phyloP scores from a whole-genome alignment of 2,797 vertebrate genomes.

The Spinus pinus region DNA sequence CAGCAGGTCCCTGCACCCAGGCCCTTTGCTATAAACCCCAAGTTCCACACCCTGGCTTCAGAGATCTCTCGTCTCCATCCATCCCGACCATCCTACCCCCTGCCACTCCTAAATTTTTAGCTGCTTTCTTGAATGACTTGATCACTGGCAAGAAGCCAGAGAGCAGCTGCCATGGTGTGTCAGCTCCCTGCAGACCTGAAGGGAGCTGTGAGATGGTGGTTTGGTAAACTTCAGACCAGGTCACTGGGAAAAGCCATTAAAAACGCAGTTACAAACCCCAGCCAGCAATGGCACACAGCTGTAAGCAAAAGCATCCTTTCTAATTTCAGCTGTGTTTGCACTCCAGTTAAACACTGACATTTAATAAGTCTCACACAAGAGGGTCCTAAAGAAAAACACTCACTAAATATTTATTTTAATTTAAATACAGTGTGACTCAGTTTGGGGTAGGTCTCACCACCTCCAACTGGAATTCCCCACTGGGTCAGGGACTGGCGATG shows the following conservation, averaged over 20 bases:
- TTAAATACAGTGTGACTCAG: constrained; percentile 39
- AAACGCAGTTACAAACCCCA: neutral
- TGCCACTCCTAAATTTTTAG: neutral
- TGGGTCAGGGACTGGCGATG: constrained; percentile 42
- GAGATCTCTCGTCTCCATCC: too few relatives aligned
- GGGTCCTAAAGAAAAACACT: neutral
- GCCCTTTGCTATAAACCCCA: too few relatives aligned
- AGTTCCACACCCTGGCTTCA: too few relatives aligned
- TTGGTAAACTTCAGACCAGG: constrained; percentile 21
- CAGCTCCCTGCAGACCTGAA: neutral
- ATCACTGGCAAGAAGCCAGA: neutral
- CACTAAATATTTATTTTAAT: constrained; percentile 57
- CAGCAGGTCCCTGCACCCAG: too few relatives aligned
- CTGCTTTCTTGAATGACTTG: neutral
- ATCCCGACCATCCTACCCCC: too few relatives aligned
- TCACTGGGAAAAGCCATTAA: constrained; percentile 23
- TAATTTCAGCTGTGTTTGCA: constrained; percentile 40
- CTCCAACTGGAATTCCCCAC: neutral
- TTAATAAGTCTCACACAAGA: constrained; percentile 39
- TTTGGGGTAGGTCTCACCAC: constrained; percentile 13
- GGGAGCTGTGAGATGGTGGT: neutral
- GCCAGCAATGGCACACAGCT: neutral
- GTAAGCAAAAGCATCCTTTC: neutral
- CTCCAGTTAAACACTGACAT: constrained; percentile 47
- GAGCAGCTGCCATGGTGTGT: neutral